Evolutionary conservation across 2,797 vertebrate genomes (phyloP), one percentile per base, ranked within the genome.

Genomic region (Acrocephalus scirpaceus): DNA sequence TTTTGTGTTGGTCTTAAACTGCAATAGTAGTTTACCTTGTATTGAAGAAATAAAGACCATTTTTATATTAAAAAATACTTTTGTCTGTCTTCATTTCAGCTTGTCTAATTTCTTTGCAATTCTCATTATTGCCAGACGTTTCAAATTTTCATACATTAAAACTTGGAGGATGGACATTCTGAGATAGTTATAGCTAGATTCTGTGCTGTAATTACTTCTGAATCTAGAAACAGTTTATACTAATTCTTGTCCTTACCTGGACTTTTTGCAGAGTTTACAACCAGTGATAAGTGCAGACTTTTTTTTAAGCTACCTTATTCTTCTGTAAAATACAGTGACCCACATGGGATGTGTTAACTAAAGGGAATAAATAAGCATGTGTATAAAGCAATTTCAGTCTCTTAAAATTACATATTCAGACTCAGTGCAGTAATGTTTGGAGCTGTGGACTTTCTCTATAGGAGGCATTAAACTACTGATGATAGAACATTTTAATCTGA

Each of bases 1-100:
- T 95, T 95, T 97, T 97, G 94, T 98, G 97, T 98, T 98, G 97
- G 97, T 97, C 97, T 97, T 97, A 97, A 98, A 97, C 97, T 98
- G 98, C 98, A 95, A 96, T 97, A 95, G 94, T 98, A 97, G 96
- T 97, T 97, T 98, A 97, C 94, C 97, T 98, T 98, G 98, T 98
- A 98, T 96, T 97, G 97, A 98, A 97, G 96, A 96, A 98, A 98
- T 98, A 98, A 98, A 98, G 83, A 88, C 67, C 78, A 92, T 94
- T 98, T 98, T 98, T 97, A 93, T 97, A 98, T 96, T n/a, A 94
- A 96, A 93, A 94, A 94, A 73, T 72, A 42, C 36, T 88, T 88
- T 38, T 58, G 94, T 97, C 90, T 98, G 98, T 97, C 90, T 96
- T 97, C 90, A 92, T 97, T 97, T 96, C 96, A 94, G 40, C 62